Conservation (phyloP, 2,888 invertebrate species). For the Diploptera punctata region DNA sequence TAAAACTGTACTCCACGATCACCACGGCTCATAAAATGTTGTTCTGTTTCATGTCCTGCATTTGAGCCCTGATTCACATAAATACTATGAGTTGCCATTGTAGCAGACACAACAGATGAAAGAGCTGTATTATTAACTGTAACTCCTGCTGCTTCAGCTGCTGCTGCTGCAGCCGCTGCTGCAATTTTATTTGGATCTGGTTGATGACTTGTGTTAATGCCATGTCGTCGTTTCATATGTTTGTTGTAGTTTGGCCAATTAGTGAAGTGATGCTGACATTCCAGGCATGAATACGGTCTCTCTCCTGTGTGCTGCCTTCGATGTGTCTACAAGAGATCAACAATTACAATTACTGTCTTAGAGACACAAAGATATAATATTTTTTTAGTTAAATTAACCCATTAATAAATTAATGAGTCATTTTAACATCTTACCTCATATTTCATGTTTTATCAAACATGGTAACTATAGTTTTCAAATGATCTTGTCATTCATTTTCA, state of each 20-base stretch:
- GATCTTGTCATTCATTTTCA: no score
- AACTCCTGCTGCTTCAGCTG: slow-evolving; percentile 8
- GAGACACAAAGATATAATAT: no score
- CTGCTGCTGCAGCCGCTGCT: slow-evolving; percentile 32
- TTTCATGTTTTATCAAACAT: no score
- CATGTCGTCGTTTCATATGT: slow-evolving; percentile 79
- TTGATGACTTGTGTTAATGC: slow-evolving; percentile 62
- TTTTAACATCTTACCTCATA: no score
- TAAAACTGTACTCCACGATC: slow-evolving; percentile 27
- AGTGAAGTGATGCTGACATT: slow-evolving; percentile 76
- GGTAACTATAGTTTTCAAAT: no score
- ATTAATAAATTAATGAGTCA: no score
- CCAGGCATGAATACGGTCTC: slow-evolving; percentile 74
- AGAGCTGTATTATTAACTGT: neutral
- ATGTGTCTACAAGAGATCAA: slow-evolving; percentile 64
- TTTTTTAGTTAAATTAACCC: no score
- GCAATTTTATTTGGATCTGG: slow-evolving; percentile 43
- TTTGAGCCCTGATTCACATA: slow-evolving; percentile 1
- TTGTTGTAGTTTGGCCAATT: slow-evolving; percentile 87
- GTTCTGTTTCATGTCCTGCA: slow-evolving; percentile 5
- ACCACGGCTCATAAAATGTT: slow-evolving; percentile 20
- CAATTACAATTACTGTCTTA: no score
- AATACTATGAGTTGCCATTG: slow-evolving; percentile 7
- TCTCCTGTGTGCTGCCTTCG: slow-evolving; percentile 72
- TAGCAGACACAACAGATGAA: neutral